phyloP scores from a whole-genome alignment of 2,797 vertebrate species.

The Protosalanx chinensis region DNA sequence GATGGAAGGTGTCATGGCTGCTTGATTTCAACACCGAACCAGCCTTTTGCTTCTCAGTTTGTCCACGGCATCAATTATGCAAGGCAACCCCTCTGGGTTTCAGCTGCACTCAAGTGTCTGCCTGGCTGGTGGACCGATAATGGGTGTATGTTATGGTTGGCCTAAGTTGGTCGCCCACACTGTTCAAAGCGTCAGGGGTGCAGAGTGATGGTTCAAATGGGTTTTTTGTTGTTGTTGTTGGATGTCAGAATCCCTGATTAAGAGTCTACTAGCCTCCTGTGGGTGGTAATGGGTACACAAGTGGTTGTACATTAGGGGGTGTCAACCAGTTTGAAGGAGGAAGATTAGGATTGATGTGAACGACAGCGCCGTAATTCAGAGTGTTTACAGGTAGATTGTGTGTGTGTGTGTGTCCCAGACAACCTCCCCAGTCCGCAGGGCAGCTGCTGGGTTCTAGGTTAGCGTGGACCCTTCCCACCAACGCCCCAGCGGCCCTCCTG shows the following conservation, averaged over 20 bases:
- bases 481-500: constrained; percentile 72
- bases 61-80: constrained; percentile 53
- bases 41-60: constrained; percentile 42
- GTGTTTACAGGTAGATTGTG: not conserved
- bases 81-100: constrained; percentile 16
- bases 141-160: not conserved
- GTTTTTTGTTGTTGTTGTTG: constrained; percentile 21
- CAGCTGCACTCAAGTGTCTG: constrained; percentile 19
- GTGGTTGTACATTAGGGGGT: not conserved
- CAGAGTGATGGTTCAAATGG: constrained; percentile 14
- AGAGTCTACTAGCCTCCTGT: constrained; percentile 32
- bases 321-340: not conserved
- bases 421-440: constrained; percentile 69
- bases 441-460: constrained; percentile 87
- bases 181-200: constrained; percentile 27
- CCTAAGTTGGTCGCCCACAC: constrained; percentile 22
- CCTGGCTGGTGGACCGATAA: not conserved
- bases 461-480: constrained; percentile 84
- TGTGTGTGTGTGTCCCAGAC: constrained; percentile 31
- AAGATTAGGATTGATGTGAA: not conserved
- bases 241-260: constrained; percentile 29
- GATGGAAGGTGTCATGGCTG: not conserved
- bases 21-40: not conserved
- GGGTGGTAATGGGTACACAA: constrained; percentile 34
- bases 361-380: not conserved